Evolutionary conservation across 2,113 vertebrate genomes (phyloP).

Genomic region (Ammodytes dubius): DNA sequence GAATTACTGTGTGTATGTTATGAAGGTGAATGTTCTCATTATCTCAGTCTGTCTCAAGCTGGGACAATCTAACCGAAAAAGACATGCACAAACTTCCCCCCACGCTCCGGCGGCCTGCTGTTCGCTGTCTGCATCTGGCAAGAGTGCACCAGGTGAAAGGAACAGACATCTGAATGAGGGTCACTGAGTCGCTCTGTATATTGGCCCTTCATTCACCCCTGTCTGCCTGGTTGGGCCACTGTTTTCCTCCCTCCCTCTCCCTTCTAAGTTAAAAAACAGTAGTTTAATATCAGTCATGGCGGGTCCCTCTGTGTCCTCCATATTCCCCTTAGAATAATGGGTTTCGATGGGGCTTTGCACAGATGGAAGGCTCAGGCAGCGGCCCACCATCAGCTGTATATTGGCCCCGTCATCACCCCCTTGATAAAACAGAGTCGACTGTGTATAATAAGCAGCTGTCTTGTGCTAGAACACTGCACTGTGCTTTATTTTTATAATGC

Average conservation of each 20-base stretch:
- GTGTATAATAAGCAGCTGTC: conserved; percentile 46
- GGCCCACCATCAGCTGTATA: conserved; percentile 33
- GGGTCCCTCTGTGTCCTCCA: conserved; percentile 24
- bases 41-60: conserved; percentile 26
- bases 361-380: conserved; percentile 62
- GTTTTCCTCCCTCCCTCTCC: background rate
- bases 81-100: background rate
- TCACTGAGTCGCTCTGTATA: conserved; percentile 18
- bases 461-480: background rate
- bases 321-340: conserved; percentile 32
- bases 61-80: conserved; percentile 13
- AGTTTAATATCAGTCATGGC: conserved; percentile 14
- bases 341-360: conserved; percentile 31
- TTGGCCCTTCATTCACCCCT: conserved; percentile 16
- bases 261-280: conserved; percentile 7
- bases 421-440: conserved; percentile 27
- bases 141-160: background rate
- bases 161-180: conserved; percentile 30
- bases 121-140: background rate
- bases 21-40: conserved; percentile 36
- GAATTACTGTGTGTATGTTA: background rate
- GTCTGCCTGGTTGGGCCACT: background rate
- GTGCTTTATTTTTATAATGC: background rate
- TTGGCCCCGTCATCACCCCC: conserved; percentile 13
- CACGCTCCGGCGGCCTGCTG: background rate